Conservation (phyloP, 2,888 invertebrate genomes). For the Orthosia cruda region DNA sequence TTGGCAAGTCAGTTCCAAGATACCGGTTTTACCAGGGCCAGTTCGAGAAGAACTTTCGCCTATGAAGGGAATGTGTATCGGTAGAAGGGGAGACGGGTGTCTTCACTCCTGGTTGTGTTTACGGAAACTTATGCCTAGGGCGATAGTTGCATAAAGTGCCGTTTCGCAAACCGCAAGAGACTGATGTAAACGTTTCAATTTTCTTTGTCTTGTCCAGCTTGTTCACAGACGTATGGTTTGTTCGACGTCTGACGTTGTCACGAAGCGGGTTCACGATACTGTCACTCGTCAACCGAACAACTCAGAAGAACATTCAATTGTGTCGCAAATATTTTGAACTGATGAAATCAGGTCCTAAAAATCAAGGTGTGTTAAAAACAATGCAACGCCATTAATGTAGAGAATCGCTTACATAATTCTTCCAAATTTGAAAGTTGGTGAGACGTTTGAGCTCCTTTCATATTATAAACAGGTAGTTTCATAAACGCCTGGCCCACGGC, state of each 20-base stretch:
- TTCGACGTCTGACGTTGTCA: conserved; percentile 66
- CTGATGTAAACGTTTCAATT: conserved; percentile 83
- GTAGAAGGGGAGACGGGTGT: conserved; percentile 68
- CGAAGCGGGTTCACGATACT: conserved; percentile 41
- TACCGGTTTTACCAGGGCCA: conserved; percentile 81
- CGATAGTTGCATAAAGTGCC: conserved; percentile 82
- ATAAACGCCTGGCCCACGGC: conserved; percentile 84
- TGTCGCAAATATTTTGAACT: conserved; percentile 3
- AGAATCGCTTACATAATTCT: conserved; percentile 49
- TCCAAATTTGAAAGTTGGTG: conserved; percentile 53
- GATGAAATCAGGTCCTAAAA: conserved; percentile 2
- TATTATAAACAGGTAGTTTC: conserved; percentile 71
- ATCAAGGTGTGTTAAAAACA: conserved; percentile 22
- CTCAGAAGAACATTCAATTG: conserved; percentile 23
- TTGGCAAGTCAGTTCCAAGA: conserved; percentile 80
- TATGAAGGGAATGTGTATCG: conserved; percentile 66
- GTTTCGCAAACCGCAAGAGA: conserved; percentile 84
- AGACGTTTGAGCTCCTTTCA: conserved; percentile 60
- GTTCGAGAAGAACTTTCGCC: conserved; percentile 76
- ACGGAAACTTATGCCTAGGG: conserved; percentile 76
- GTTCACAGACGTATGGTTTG: conserved; percentile 70
- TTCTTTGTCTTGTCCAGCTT: conserved; percentile 82
- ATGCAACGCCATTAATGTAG: conserved; percentile 10
- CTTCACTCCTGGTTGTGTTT: conserved; percentile 72
- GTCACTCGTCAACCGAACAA: conserved; percentile 27